A percentile compares a stretch with the other conserved stretches of the same genome.
These are phyloP conservation scores for Beroe ovata DNA, from an alignment of 37 sponge, comb jelly and placozoan species.

Conservation along the genomic window DNA sequence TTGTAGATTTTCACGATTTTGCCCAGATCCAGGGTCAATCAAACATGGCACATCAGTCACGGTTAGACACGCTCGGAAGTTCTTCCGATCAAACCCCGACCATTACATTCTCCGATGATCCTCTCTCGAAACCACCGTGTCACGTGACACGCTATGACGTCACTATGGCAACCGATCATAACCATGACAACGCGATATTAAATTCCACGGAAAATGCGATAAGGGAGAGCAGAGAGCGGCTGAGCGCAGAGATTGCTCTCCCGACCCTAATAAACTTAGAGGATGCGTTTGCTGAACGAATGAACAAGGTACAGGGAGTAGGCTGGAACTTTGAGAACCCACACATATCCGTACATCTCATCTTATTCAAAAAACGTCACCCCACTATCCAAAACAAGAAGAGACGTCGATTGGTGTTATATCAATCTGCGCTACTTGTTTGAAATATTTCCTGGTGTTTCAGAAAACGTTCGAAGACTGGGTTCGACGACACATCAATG, in stretches of 20 bases:
- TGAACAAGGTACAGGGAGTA: slow-evolving; percentile 41
- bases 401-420: too few relatives aligned
- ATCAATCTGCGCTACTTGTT: too few relatives aligned
- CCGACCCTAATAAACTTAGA: slow-evolving; percentile 53
- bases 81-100: neutral
- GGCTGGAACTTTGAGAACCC: too few relatives aligned
- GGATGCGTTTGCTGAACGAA: slow-evolving; percentile 1
- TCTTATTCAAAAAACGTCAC: too few relatives aligned
- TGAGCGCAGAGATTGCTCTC: neutral
- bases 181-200: neutral
- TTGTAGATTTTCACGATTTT: neutral
- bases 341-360: too few relatives aligned
- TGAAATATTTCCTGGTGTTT: too few relatives aligned
- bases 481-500: slow-evolving; percentile 52
- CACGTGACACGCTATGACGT: neutral
- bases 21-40: neutral
- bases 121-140: neutral
- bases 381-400: too few relatives aligned
- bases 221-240: neutral
- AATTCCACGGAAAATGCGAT: neutral
- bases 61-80: neutral
- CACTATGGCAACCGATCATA: neutral
- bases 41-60: neutral
- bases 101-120: neutral
- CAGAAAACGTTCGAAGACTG: slow-evolving; percentile 67